These are phyloP conservation scores for Indicator indicator DNA, from an alignment of 2,113 vertebrate genomes.

Conservation along the genomic window DNA sequence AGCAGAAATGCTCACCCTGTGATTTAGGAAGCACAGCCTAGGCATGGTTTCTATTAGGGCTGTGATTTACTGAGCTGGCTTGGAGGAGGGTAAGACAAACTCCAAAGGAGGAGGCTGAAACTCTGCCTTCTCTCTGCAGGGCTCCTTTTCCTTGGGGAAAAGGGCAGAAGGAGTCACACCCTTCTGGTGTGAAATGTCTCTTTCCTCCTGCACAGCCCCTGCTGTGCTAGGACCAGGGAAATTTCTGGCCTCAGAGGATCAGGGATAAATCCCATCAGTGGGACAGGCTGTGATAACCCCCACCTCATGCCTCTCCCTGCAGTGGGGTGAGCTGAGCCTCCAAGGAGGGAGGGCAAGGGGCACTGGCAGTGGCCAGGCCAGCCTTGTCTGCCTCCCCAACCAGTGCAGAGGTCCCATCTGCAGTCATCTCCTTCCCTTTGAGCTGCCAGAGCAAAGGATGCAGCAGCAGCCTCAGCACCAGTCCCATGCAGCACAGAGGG, in stretches of 20 bases:
- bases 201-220: neutral
- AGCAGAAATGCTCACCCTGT: neutral
- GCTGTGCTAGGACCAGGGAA: neutral
- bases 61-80: neutral
- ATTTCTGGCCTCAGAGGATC: neutral
- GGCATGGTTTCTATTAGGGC: conserved; percentile 2
- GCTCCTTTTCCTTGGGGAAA: neutral
- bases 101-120: neutral
- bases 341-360: fast-evolving
- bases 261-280: neutral
- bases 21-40: neutral
- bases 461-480: neutral
- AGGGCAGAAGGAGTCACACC: neutral
- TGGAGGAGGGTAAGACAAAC: neutral
- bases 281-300: neutral
- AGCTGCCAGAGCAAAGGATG: neutral
- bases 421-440: neutral
- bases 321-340: neutral
- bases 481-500: neutral
- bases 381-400: neutral
- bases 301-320: neutral
- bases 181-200: neutral
- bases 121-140: neutral
- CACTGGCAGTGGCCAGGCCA: neutral
- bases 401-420: neutral